Evolutionary conservation across 2,113 vertebrate genomes (phyloP).

Genomic region (Stictonetta naevosa): DNA sequence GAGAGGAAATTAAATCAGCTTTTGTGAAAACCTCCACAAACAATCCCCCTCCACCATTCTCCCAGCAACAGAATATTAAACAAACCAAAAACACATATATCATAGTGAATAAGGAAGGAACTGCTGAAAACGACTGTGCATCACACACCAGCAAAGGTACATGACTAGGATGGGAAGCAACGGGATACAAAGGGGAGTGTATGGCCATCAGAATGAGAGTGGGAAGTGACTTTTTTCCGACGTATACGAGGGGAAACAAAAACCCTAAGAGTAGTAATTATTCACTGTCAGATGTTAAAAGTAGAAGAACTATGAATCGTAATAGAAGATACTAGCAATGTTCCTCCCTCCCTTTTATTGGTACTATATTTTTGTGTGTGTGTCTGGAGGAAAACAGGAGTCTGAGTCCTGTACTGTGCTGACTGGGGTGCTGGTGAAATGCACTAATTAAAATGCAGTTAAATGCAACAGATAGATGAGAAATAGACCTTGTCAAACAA

Average conservation of each 20-base stretch:
- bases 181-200: neutral
- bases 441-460: neutral
- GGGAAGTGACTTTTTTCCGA: neutral
- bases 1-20: constrained; percentile 60
- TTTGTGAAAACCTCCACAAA: constrained; percentile 44
- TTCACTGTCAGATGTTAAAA: neutral
- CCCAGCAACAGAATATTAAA: constrained; percentile 42
- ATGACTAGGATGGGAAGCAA: neutral
- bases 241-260: neutral
- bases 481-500: neutral
- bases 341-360: neutral
- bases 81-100: neutral
- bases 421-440: neutral
- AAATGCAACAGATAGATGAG: neutral
- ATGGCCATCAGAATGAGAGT: neutral
- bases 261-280: neutral
- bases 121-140: constrained; percentile 6
- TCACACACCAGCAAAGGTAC: neutral
- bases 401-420: neutral
- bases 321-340: neutral
- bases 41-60: neutral
- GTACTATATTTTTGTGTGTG: neutral
- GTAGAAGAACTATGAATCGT: neutral
- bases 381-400: neutral
- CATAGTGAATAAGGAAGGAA: constrained; percentile 37